phyloP scores from a whole-genome alignment of 2,797 vertebrate species.

The Urosaurus nigricauda region DNA sequence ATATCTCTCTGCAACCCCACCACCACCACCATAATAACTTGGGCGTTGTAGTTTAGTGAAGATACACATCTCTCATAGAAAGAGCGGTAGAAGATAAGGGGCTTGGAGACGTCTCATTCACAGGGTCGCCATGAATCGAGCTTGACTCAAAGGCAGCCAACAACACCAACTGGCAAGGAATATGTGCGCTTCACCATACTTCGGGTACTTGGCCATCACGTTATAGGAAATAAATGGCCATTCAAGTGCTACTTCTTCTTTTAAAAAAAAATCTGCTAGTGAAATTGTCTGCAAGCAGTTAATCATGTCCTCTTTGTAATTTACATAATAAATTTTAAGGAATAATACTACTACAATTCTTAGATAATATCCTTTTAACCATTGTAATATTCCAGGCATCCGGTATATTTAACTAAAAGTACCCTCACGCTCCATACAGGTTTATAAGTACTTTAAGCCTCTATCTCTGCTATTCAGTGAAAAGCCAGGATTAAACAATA shows the following conservation, averaged over 20 bases:
- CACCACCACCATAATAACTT: no score
- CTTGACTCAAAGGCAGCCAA: no score
- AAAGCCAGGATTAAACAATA: neutral
- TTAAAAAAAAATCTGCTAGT: neutral
- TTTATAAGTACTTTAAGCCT: neutral
- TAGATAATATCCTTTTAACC: neutral
- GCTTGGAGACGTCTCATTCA: no score
- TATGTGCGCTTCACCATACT: no score
- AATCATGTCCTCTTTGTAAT: neutral
- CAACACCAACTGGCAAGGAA: no score
- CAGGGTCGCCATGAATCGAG: no score
- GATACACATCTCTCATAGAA: neutral
- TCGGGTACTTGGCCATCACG: no score
- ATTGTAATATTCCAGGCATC: neutral
- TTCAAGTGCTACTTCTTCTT: neutral
- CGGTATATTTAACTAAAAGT: neutral
- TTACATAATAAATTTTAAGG: neutral
- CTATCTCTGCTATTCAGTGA: neutral
- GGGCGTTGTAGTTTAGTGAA: neutral
- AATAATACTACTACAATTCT: neutral
- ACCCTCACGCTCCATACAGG: neutral
- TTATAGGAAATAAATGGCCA: neutral
- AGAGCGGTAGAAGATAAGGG: no score
- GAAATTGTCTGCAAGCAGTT: neutral
- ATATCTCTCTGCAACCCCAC: no score